Conservation (phyloP, 1,140 invertebrate genomes). For the Polypedilum vanderplanki region DNA sequence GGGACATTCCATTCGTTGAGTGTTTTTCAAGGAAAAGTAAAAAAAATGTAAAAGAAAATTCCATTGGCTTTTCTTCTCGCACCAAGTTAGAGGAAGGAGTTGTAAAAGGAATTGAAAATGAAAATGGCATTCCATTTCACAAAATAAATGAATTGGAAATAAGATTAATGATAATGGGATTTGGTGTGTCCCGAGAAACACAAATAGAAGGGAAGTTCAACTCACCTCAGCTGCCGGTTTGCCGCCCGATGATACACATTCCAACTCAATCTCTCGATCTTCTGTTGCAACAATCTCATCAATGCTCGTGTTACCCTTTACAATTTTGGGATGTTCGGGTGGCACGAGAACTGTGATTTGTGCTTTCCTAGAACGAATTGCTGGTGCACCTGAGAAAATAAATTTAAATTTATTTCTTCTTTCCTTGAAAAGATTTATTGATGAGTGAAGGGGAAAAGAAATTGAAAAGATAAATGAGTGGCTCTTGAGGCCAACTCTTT, state of each 20-base stretch:
- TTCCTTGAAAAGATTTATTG: no score
- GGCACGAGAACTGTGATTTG: slow-evolving; percentile 80
- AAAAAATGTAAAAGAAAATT: slow-evolving; percentile 19
- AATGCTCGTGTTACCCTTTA: slow-evolving; percentile 54
- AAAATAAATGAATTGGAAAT: slow-evolving; percentile 29
- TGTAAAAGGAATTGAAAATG: slow-evolving; percentile 1
- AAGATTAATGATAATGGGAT: slow-evolving; percentile 28
- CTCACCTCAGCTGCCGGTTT: slow-evolving; percentile 87
- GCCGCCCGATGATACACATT: slow-evolving; percentile 80
- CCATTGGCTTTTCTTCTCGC: slow-evolving; percentile 19
- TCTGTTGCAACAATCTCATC: slow-evolving; percentile 74
- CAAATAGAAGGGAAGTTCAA: not conserved
- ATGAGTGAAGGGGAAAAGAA: not conserved
- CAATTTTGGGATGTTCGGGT: slow-evolving; percentile 79
- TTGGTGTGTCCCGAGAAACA: not conserved
- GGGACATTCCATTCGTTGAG: not conserved
- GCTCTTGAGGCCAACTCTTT: not conserved
- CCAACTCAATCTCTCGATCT: slow-evolving; percentile 79
- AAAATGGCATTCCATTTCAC: slow-evolving; percentile 27
- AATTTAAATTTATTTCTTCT: not conserved
- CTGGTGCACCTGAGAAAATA: slow-evolving; percentile 54
- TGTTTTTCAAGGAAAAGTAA: not conserved
- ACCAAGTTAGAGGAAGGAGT: not conserved
- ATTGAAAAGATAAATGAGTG: not conserved
- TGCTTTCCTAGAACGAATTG: slow-evolving; percentile 74